Evolutionary conservation across 2,113 vertebrate species (phyloP).

Genomic region (Peromyscus californicus): DNA sequence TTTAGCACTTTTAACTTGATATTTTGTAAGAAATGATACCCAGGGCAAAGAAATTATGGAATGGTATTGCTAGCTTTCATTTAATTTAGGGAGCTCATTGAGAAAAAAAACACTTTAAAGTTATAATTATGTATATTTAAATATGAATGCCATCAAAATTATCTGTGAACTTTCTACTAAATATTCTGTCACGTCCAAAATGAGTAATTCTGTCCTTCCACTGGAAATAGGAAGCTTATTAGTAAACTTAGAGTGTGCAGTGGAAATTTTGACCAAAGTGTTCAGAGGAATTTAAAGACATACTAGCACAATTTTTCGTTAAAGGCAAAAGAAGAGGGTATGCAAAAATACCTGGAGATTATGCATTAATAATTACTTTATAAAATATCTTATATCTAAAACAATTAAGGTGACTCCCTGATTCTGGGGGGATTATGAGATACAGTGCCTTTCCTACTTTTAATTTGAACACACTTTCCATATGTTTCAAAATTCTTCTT

Average conservation of each 20-base stretch:
- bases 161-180: slow-evolving; percentile 10
- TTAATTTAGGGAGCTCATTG: neutral
- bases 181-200: neutral
- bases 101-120: neutral
- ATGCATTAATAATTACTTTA: slow-evolving; percentile 57
- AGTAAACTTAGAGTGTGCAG: neutral
- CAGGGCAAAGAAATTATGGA: neutral
- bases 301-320: slow-evolving; percentile 7
- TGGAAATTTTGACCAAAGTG: neutral
- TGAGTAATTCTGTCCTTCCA: neutral
- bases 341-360: slow-evolving; percentile 39
- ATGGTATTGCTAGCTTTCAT: neutral
- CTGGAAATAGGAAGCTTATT: neutral
- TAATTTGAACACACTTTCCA: slow-evolving; percentile 32
- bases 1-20: neutral
- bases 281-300: neutral
- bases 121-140: slow-evolving; percentile 26
- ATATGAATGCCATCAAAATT: slow-evolving; percentile 9
- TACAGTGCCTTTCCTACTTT: neutral
- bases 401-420: neutral
- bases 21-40: slow-evolving; percentile 22
- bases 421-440: neutral
- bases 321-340: neutral
- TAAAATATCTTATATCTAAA: slow-evolving; percentile 20
- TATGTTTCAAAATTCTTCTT: slow-evolving; percentile 17